Base-by-base conservation (phyloP, 2,797 vertebrate genomes). In the Craterocephalus amniculus region DNA sequence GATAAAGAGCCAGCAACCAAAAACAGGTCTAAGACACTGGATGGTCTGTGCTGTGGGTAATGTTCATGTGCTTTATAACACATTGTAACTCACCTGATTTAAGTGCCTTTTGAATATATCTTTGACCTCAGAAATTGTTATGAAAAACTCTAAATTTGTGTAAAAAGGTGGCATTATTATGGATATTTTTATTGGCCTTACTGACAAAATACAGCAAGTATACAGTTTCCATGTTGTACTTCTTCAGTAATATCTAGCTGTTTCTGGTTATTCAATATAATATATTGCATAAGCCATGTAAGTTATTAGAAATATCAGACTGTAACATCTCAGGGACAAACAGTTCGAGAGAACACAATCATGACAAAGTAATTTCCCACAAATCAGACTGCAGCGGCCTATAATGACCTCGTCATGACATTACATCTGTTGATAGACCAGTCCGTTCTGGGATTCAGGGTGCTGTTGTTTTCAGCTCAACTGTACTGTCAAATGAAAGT, bases 341-440 rank as follows among this genome's bases (percentile, higher is more conserved):
- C 34, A 59, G 56, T 63, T 49, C 32, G 29, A 20, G 24, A 59
- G 62, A 72, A 40, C 43, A 65, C 31, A 43, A 74, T 79, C 70
- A 83, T 82, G 62, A 76, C 43, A 65, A n/a, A 40, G 72, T 72
- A 35, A 87, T 76, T 69, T 80, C 70, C 40, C 52, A 57, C 56
- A 75, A 56, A 54, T 58, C 71, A 70, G 45, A 80, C 71, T 75
- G 71, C 67, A 80, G 51, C 3, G 52, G 45, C 73, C 79, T 76
- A 8, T 76, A 78, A 66, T 80, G 70, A 85, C 63, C 70, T 64
- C 38, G 43, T 59, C 75, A 78, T 35, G 63, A 67, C 58, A 65
- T 67, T 29, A 68, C 66, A 74, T 73, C 67, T 83, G 80, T 66
- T 68, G 35, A 58, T 66, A 65, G 54, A 66, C 60, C 55, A 26